A percentile compares a stretch with the other conserved stretches of the same genome.
Conservation (phyloP, 92 coral and sea anemone species). For the Virgularia gustaviana region DNA sequence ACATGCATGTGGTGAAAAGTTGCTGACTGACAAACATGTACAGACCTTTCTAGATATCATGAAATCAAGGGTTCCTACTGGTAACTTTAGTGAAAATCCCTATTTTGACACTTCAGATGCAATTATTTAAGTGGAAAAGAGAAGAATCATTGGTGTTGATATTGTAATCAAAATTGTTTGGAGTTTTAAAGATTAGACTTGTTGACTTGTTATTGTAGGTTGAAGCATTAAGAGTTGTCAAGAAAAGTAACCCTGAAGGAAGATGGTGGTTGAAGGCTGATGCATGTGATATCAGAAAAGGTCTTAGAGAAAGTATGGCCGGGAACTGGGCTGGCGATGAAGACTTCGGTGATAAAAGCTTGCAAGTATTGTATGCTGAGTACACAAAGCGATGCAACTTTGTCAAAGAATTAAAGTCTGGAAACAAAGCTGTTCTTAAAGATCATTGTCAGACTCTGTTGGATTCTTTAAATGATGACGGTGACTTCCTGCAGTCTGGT, state of each 20-base stretch:
- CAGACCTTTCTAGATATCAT: no score
- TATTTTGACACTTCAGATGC: no score
- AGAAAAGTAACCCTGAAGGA: slow-evolving; percentile 14
- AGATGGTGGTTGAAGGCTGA: slow-evolving; percentile 50
- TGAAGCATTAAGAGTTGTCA: slow-evolving; percentile 23
- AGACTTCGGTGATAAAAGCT: slow-evolving; percentile 40
- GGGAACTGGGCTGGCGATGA: slow-evolving; percentile 56
- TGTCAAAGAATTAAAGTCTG: slow-evolving; percentile 6
- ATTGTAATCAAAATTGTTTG: no score
- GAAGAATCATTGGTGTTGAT: neutral
- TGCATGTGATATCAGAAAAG: slow-evolving; percentile 48
- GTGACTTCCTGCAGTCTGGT: slow-evolving; percentile 13
- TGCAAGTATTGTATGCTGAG: slow-evolving; percentile 26
- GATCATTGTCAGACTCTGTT: slow-evolving; percentile 15
- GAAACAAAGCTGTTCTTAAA: neutral
- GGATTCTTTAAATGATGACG: slow-evolving; percentile 1
- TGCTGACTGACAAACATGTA: no score
- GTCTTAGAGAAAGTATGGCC: slow-evolving; percentile 42
- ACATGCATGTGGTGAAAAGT: no score
- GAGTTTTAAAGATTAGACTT: neutral
- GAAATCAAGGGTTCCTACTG: no score
- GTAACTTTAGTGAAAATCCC: no score
- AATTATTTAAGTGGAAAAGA: no score
- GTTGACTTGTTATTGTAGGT: slow-evolving; percentile 4
- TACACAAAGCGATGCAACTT: slow-evolving; percentile 25